A percentile compares a stretch with the other conserved stretches of the same genome.
Conservation (phyloP, 2,113 vertebrate species). For the Malurus cyaneus region DNA sequence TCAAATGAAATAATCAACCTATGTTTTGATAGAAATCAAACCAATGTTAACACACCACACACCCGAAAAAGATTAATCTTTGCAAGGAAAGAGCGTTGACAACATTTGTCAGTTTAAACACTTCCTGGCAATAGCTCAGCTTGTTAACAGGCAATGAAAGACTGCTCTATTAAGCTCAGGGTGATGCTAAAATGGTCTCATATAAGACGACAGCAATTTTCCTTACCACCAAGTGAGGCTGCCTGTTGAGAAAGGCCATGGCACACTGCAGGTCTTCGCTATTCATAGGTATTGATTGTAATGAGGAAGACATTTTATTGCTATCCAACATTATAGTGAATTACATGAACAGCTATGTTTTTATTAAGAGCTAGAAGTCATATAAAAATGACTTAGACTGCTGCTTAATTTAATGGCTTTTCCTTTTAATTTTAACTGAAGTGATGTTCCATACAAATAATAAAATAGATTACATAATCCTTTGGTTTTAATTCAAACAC, state of each 20-base stretch:
- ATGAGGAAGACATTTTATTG: conserved; percentile 70
- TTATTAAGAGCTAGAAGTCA: conserved; percentile 56
- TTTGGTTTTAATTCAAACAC: neutral
- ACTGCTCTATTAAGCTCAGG: conserved; percentile 61
- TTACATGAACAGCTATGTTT: conserved; percentile 6
- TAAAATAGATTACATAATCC: neutral
- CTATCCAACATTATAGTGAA: conserved; percentile 8
- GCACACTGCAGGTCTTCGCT: conserved; percentile 67
- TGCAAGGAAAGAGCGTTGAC: conserved; percentile 8
- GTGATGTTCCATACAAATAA: neutral
- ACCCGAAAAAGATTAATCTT: neutral
- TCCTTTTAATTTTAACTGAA: conserved; percentile 51
- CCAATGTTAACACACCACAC: conserved; percentile 20
- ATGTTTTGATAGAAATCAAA: conserved; percentile 45
- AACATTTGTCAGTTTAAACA: conserved; percentile 61
- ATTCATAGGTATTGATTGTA: conserved; percentile 76
- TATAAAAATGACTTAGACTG: conserved; percentile 19
- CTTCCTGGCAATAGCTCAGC: conserved; percentile 55
- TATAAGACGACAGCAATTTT: conserved; percentile 59
- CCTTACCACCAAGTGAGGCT: conserved; percentile 69
- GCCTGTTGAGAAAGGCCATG: conserved; percentile 72
- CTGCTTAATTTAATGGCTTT: conserved; percentile 28
- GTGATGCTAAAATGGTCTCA: conserved; percentile 54
- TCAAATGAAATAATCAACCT: conserved; percentile 8
- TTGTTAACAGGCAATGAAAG: conserved; percentile 73